These are phyloP conservation scores for Botia almorhae DNA, from an alignment of 2,797 vertebrate genomes.

Conservation along the genomic window DNA sequence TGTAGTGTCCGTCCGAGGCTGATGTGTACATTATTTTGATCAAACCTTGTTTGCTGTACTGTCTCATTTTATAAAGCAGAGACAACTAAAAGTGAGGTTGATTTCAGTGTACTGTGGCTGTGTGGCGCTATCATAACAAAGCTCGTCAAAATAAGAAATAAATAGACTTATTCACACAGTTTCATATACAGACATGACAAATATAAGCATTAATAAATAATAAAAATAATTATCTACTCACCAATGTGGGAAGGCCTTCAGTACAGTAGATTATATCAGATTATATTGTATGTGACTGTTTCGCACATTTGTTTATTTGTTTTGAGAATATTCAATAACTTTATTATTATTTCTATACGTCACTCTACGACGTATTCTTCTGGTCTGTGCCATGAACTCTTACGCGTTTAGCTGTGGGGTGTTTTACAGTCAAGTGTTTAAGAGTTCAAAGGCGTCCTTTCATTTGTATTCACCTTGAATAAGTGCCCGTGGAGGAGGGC, in stretches of 20 bases:
- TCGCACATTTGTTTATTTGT: not conserved
- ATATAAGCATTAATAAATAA: too few species aligned
- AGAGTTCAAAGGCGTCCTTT: not conserved
- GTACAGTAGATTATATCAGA: too few species aligned
- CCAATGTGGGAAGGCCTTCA: too few species aligned
- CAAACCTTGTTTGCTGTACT: not conserved
- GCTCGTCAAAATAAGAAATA: too few species aligned
- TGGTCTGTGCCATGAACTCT: not conserved
- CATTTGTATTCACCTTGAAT: constrained; percentile 33
- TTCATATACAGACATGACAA: too few species aligned
- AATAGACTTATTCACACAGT: too few species aligned
- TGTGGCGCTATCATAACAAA: too few species aligned
- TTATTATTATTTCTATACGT: not conserved
- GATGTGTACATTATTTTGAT: not conserved
- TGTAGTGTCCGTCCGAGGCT: not conserved
- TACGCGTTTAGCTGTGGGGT: not conserved
- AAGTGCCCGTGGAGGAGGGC: constrained; percentile 28
- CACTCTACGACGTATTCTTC: not conserved
- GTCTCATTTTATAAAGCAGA: not conserved
- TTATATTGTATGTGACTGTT: too few species aligned
- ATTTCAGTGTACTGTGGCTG: not conserved
- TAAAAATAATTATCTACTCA: too few species aligned
- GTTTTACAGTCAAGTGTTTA: constrained; percentile 20
- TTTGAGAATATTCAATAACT: not conserved
- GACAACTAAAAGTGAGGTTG: not conserved